A percentile compares a stretch with the other conserved stretches of the same genome.
Conservation (phyloP, 2,888 invertebrate genomes). For the Punctoribates punctum region DNA sequence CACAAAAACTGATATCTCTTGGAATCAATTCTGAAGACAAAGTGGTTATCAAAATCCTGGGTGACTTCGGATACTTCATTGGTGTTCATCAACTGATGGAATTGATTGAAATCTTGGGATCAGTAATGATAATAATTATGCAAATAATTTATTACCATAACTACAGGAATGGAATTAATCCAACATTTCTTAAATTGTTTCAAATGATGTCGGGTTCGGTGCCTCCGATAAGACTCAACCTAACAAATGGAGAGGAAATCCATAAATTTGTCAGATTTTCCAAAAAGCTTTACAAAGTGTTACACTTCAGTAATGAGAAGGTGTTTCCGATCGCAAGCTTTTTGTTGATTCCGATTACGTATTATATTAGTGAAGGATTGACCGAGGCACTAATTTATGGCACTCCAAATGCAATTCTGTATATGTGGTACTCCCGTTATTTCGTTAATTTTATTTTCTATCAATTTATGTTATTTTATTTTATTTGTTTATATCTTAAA, state of each 20-base stretch:
- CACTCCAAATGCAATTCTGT: neutral
- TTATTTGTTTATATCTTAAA: neutral
- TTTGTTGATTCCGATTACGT: no score
- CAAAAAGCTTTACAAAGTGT: no score
- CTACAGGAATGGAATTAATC: neutral
- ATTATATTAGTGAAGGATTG: no score
- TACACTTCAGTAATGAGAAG: no score
- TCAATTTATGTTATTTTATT: neutral
- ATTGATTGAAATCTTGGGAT: neutral
- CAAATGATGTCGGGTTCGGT: slow-evolving; percentile 18
- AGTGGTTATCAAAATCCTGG: no score
- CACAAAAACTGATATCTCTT: no score
- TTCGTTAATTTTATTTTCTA: neutral
- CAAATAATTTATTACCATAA: neutral
- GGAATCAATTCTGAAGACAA: no score
- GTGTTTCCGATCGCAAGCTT: no score
- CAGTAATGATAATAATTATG: neutral
- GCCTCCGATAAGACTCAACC: neutral
- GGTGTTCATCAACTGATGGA: no score
- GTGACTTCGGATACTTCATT: no score
- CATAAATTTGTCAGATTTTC: neutral
- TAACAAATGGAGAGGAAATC: neutral
- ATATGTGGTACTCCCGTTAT: no score
- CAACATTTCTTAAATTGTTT: neutral
- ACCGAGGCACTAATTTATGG: neutral